phyloP scores from a whole-genome alignment of 2,113 vertebrate species.

The Aplodontia rufa region DNA sequence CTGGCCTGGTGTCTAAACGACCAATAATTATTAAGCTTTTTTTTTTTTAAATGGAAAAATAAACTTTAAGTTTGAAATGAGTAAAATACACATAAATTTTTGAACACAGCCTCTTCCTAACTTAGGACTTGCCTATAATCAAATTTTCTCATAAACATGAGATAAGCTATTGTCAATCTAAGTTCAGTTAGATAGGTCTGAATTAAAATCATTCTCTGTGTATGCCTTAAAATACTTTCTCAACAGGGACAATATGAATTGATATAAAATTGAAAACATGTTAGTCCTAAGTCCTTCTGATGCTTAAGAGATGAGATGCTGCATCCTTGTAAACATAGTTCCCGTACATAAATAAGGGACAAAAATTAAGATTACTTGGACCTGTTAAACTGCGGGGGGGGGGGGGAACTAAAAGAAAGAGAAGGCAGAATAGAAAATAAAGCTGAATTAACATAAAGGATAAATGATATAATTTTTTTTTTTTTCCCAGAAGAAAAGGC shows the following conservation, averaged over 20 bases:
- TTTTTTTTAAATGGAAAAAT: constrained; percentile 15
- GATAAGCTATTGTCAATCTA: neutral
- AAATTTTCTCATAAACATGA: neutral
- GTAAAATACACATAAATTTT: neutral
- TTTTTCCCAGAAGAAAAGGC: neutral
- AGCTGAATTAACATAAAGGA: neutral
- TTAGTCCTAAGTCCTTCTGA: neutral
- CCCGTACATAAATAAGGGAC: constrained; percentile 19
- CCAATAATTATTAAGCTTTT: neutral
- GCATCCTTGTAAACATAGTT: neutral
- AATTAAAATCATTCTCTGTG: constrained; percentile 40
- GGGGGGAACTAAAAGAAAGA: neutral
- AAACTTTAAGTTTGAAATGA: constrained; percentile 42
- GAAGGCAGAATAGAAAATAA: neutral
- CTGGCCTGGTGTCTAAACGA: constrained; percentile 1
- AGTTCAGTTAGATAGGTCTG: constrained; percentile 19
- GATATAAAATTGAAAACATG: neutral
- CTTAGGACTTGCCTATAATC: neutral
- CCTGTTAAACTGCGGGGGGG: neutral
- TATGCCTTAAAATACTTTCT: neutral
- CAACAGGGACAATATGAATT: neutral
- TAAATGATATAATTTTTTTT: neutral
- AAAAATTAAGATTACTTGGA: neutral
- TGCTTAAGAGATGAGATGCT: neutral
- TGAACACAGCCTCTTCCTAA: constrained; percentile 8